Evolutionary conservation across 2,113 vertebrate genomes (phyloP).

Genomic region (Choloepus hoffmanni): DNA sequence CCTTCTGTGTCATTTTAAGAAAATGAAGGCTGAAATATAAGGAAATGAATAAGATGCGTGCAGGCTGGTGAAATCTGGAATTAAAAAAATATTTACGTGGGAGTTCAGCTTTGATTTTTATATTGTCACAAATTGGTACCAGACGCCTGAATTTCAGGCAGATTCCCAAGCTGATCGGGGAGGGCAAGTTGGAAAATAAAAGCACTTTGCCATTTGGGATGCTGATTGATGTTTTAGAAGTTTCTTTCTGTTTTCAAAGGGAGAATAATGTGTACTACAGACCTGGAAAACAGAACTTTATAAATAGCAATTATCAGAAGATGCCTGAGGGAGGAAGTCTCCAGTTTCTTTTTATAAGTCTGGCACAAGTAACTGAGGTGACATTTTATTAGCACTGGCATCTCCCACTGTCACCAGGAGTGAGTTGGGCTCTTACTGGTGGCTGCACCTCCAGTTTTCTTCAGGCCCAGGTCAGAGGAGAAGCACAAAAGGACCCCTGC

Average conservation of each 20-base stretch:
- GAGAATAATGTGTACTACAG: constrained; percentile 28
- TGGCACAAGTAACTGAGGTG: constrained; percentile 57
- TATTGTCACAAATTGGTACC: constrained; percentile 70
- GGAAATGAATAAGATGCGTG: neutral
- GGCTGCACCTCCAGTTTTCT: neutral
- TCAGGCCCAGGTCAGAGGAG: neutral
- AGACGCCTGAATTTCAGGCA: constrained; percentile 65
- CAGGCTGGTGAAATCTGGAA: constrained; percentile 49
- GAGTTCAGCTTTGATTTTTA: constrained; percentile 69
- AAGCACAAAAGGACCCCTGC: neutral
- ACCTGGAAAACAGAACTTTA: constrained; percentile 16
- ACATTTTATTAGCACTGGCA: constrained; percentile 51
- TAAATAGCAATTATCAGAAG: constrained; percentile 62
- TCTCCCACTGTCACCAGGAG: constrained; percentile 20
- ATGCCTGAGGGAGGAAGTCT: constrained; percentile 67
- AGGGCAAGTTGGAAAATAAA: constrained; percentile 62
- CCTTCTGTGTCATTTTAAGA: constrained; percentile 22
- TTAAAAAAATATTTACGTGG: constrained; percentile 67
- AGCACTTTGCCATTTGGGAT: constrained; percentile 68
- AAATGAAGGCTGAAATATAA: constrained; percentile 60
- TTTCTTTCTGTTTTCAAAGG: constrained; percentile 61
- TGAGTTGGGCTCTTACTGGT: neutral
- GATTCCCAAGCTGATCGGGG: neutral
- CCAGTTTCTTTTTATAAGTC: constrained; percentile 60
- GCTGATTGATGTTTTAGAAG: constrained; percentile 46